Base-by-base conservation (phyloP, 1,140 invertebrate species). In the Calliphora vicina region DNA sequence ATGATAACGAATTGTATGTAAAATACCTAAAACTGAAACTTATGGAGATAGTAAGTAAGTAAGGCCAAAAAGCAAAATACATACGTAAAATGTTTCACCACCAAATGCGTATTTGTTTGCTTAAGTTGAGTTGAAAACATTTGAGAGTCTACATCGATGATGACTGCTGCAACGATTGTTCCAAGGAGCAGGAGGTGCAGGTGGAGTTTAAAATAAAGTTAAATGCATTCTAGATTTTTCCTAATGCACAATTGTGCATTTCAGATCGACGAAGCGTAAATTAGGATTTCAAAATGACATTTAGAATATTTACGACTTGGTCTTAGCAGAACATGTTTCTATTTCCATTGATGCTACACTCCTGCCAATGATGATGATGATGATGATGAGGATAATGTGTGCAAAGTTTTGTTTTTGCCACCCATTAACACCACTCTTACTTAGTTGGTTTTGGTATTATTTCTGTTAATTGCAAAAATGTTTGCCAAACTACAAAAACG, bases 231-330 rank as follows among this genome's bases (percentile, higher is more conserved):
- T 45, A 78, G 35, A 78, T 78, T 78, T 35, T 78, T 78, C 23
- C 74, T 78, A 78, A 78, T 45, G 74, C 42, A 71, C 80, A 61
- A 61, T 42, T 88, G 87, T 89, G 87, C 88, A 89, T 89, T 89
- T 89, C 87, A 86, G 87, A 87, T 86, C 88, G 88, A 85, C 87
- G 88, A 88, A 89, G 88, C 88, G 88, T 89, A 89, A 89, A 89
- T 89, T 89, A 89, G 88, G 88, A 89, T 89, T 89, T 89, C 88
- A 89, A 89, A 89, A 89, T 89, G 88, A 89, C 88, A 89, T 89
- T 89, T 89, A 86, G 88, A 89, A 89, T 89, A 89, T 89, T 89
- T 89, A 89, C 88, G 88, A 89, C 88, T 88, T 87, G 87, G 86
- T 86, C 78, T 81, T 78, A 78, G 35, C n/a, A 43, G 74, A 35